Evolutionary conservation across 1,140 invertebrate genomes (phyloP).

Genomic region (Parasteatoda tepidariorum): DNA sequence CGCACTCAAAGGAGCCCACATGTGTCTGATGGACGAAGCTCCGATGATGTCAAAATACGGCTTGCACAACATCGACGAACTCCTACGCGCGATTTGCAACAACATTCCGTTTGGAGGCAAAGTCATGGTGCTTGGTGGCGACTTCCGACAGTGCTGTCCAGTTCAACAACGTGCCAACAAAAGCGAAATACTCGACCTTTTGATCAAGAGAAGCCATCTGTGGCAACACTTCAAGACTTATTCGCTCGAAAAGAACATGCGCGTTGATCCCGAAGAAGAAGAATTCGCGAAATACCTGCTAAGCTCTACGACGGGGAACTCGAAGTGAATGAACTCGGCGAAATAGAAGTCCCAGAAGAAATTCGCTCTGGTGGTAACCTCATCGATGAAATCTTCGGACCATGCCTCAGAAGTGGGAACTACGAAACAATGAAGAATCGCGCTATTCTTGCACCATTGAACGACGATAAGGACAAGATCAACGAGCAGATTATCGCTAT

Average conservation of each 20-base stretch:
- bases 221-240: background rate
- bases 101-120: background rate
- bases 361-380: slow-evolving; percentile 11
- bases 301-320: background rate
- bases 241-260: background rate
- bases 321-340: background rate
- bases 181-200: background rate
- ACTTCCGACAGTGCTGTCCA: background rate
- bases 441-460: background rate
- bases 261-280: background rate
- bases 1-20: background rate
- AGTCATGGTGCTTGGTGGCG: background rate
- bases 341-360: background rate
- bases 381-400: slow-evolving; percentile 14
- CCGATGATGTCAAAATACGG: background rate
- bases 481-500: background rate
- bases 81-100: background rate
- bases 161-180: background rate
- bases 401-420: slow-evolving; percentile 6
- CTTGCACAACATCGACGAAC: background rate
- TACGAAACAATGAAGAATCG: slow-evolving; percentile 2
- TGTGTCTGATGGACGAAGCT: background rate
- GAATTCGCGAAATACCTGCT: background rate
- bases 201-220: background rate
- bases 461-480: slow-evolving; percentile 5